Percentiles rank a stretch among this genome's conserved stretches.
These are phyloP conservation scores for Coelinius sp. DNA, from an alignment of 2,888 invertebrate species.

Conservation along the genomic window DNA sequence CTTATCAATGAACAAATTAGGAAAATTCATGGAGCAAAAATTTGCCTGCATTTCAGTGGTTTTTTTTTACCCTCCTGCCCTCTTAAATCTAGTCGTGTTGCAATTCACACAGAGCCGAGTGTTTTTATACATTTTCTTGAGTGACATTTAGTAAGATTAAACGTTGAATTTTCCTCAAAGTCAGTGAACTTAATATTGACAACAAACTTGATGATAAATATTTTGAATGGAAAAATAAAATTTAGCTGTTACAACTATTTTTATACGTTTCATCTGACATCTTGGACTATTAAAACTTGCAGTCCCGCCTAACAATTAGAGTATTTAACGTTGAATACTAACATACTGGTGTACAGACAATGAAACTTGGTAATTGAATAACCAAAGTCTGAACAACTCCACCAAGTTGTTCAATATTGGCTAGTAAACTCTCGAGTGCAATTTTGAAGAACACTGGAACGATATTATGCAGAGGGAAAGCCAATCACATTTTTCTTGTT, in stretches of 20 bases:
- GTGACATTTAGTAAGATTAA: not conserved
- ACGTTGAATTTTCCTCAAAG: not conserved
- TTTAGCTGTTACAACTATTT: not conserved
- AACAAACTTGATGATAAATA: not conserved
- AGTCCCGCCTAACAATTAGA: not conserved
- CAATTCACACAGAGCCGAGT: not conserved
- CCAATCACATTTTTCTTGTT: not conserved
- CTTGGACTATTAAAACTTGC: not conserved
- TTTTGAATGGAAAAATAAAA: not conserved
- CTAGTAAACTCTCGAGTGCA: constrained; percentile 10
- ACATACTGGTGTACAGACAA: constrained; percentile 10
- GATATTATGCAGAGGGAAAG: not conserved
- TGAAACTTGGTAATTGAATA: constrained; percentile 15
- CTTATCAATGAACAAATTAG: too few species aligned
- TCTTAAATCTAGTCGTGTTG: not conserved
- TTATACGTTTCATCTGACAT: not conserved
- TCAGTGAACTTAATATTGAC: not conserved
- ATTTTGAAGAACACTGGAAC: not conserved
- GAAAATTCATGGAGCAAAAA: too few species aligned
- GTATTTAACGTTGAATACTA: not conserved
- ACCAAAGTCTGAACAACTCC: not conserved
- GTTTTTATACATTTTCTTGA: not conserved
- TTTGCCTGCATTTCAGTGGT: not conserved
- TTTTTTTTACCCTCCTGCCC: not conserved
- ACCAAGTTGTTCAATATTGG: not conserved